These are phyloP conservation scores for Harpagifer antarcticus DNA, from an alignment of 2,797 vertebrate genomes.

Conservation along the genomic window DNA sequence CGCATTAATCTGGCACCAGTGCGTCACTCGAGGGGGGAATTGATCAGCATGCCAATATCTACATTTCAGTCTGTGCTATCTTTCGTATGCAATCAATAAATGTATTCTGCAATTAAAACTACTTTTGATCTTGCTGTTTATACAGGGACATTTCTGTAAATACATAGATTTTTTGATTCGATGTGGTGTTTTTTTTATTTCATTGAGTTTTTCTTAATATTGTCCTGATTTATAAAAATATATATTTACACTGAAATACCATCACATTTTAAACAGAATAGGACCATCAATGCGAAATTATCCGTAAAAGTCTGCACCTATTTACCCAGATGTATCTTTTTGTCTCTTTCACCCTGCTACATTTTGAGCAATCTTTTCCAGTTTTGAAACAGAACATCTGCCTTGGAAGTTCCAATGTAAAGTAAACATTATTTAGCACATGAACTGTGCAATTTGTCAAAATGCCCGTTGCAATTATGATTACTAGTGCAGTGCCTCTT, in stretches of 20 bases:
- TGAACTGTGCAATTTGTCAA: background rate
- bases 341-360: too few species aligned
- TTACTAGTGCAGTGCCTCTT: background rate
- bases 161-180: background rate
- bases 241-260: too few species aligned
- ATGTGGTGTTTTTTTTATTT: background rate
- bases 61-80: constrained; percentile 22
- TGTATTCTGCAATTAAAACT: background rate
- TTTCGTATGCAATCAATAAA: constrained; percentile 13
- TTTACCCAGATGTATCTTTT: too few species aligned
- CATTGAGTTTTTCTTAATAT: background rate
- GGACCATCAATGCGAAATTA: too few species aligned
- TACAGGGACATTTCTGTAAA: background rate
- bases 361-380: too few species aligned
- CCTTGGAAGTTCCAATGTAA: background rate
- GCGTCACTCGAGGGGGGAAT: constrained; percentile 58
- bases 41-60: constrained; percentile 54
- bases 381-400: too few species aligned
- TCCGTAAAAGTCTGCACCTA: too few species aligned
- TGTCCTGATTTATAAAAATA: background rate
- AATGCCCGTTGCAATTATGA: background rate
- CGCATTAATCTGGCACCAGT: constrained; percentile 53
- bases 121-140: background rate
- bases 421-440: background rate
- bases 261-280: too few species aligned